Conservation (phyloP, 2,113 vertebrate species). For the Merops nubicus region DNA sequence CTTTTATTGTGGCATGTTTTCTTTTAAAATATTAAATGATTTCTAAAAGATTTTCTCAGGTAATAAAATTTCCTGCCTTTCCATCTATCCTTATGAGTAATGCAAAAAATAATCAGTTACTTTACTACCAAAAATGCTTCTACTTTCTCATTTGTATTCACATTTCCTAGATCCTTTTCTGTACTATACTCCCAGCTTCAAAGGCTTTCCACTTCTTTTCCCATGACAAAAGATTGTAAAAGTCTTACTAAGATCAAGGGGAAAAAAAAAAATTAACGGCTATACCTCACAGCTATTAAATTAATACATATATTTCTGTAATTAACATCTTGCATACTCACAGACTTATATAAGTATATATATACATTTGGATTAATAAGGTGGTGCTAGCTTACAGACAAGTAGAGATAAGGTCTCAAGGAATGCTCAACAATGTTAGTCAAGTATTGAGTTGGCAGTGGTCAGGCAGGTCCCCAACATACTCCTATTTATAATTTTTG, state of each 20-base stretch:
- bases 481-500: background rate
- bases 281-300: background rate
- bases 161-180: background rate
- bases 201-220: background rate
- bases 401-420: background rate
- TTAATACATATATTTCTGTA: background rate
- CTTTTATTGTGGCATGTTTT: background rate
- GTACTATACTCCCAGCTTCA: background rate
- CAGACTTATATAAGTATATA: rapidly evolving
- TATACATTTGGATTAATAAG: background rate
- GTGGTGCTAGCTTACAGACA: background rate
- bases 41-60: background rate
- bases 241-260: background rate
- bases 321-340: background rate
- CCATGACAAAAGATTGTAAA: background rate
- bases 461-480: background rate
- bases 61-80: background rate
- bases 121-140: background rate
- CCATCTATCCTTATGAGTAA: background rate
- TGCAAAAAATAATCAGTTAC: background rate
- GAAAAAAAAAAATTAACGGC: background rate
- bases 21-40: background rate
- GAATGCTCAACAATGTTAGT: background rate
- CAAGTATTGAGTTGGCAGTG: background rate
- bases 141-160: background rate